Conservation (phyloP, 2,888 invertebrate genomes). For the Erannis defoliaria region DNA sequence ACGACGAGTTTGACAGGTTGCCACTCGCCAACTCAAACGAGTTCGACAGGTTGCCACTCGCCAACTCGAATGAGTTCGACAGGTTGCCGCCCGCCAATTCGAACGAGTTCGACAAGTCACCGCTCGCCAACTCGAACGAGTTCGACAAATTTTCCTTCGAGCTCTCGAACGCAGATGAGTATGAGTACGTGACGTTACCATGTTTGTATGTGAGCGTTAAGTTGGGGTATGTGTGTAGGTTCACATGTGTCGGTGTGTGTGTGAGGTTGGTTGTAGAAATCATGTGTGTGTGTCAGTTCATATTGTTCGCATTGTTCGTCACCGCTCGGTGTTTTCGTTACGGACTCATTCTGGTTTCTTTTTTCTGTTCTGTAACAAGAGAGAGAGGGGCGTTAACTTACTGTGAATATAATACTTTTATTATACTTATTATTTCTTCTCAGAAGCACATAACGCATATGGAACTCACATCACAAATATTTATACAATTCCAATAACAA, state of each 20-base stretch:
- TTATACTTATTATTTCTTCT: too few species aligned
- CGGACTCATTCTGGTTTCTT: slow-evolving; percentile 41
- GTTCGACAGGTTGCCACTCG: slow-evolving; percentile 60
- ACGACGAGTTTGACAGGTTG: slow-evolving; percentile 38
- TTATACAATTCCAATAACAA: too few species aligned
- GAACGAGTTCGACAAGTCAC: slow-evolving; percentile 59
- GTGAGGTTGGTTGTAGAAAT: slow-evolving; percentile 76
- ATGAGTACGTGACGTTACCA: slow-evolving; percentile 51
- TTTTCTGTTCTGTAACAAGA: slow-evolving; percentile 58
- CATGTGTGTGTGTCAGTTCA: slow-evolving; percentile 74
- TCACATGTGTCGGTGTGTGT: slow-evolving; percentile 65
- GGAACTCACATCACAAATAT: too few species aligned
- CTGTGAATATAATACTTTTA: not conserved
- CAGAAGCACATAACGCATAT: too few species aligned
- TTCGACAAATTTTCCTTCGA: slow-evolving; percentile 47
- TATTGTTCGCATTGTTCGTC: slow-evolving; percentile 70
- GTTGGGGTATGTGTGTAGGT: slow-evolving; percentile 52
- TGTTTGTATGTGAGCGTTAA: slow-evolving; percentile 45
- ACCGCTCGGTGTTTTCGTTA: slow-evolving; percentile 37
- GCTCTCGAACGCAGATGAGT: slow-evolving; percentile 40
- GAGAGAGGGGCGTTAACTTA: slow-evolving; percentile 17
- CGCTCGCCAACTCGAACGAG: slow-evolving; percentile 57
- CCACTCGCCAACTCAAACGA: too few species aligned
- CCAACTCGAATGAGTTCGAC: slow-evolving; percentile 49
- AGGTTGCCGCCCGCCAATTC: slow-evolving; percentile 64